These are phyloP conservation scores for Anser brachyrhynchus DNA, from an alignment of 2,113 vertebrate species.

Conservation along the genomic window DNA sequence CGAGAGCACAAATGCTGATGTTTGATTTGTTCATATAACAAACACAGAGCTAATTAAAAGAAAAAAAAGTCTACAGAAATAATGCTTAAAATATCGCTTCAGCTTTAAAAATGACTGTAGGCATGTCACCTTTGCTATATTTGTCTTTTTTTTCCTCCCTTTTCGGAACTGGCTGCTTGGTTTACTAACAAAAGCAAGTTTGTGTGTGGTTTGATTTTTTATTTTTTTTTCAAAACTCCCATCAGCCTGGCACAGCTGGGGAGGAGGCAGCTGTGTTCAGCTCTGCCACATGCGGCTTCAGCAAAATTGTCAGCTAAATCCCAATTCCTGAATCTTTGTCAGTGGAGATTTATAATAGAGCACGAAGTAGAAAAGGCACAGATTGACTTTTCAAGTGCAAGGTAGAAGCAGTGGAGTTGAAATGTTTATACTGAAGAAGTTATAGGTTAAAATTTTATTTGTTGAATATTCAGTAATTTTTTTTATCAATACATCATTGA, in stretches of 20 bases:
- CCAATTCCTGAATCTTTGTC: conserved; percentile 2
- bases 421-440: neutral
- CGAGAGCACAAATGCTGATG: neutral
- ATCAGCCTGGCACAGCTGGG: neutral
- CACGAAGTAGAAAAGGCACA: neutral
- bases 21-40: neutral
- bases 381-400: neutral
- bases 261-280: conserved; percentile 22
- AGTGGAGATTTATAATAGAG: neutral
- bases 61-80: neutral
- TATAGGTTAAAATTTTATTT: neutral
- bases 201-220: neutral
- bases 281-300: neutral
- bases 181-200: conserved; percentile 13
- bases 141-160: neutral
- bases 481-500: neutral
- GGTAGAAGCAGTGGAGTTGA: neutral
- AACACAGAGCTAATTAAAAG: neutral
- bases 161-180: neutral
- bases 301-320: conserved; percentile 37
- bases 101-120: neutral
- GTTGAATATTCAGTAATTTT: neutral
- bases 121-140: neutral
- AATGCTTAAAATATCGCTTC: neutral
- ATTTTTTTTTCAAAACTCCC: neutral